These are phyloP conservation scores for Silurus aristotelis DNA, from an alignment of 2,797 vertebrate genomes.

Conservation along the genomic window DNA sequence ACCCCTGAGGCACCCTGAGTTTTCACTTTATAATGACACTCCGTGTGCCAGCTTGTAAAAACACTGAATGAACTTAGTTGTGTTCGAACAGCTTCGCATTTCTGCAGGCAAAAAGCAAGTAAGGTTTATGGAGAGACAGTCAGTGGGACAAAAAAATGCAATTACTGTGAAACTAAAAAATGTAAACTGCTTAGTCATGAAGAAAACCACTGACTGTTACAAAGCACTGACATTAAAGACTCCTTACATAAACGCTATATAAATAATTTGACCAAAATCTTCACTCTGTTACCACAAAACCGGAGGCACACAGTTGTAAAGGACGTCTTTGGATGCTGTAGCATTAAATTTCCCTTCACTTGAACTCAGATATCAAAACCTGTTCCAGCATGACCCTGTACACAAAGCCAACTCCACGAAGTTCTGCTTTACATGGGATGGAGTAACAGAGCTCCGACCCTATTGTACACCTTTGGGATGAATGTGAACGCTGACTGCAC, in stretches of 20 bases:
- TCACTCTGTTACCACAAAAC: no score
- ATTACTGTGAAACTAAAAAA: not conserved
- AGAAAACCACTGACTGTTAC: not conserved
- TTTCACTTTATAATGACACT: not conserved
- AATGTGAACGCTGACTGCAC: no score
- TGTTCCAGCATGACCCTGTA: no score
- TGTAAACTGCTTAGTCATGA: not conserved
- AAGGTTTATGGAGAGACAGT: not conserved
- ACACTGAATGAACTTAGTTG: not conserved
- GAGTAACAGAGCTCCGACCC: no score
- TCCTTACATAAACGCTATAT: not conserved
- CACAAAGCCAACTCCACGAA: no score
- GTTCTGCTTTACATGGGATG: no score
- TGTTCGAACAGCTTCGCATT: not conserved
- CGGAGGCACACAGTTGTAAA: no score
- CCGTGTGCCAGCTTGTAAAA: not conserved
- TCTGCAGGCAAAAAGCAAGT: not conserved
- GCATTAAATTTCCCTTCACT: no score
- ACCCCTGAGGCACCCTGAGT: not conserved
- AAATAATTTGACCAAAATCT: no score
- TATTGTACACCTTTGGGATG: no score
- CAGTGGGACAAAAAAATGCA: not conserved
- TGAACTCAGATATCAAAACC: no score
- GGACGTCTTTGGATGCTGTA: no score
- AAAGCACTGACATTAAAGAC: not conserved